phyloP scores from a whole-genome alignment of 2,113 vertebrate species.

The Triplophysa siluroides region DNA sequence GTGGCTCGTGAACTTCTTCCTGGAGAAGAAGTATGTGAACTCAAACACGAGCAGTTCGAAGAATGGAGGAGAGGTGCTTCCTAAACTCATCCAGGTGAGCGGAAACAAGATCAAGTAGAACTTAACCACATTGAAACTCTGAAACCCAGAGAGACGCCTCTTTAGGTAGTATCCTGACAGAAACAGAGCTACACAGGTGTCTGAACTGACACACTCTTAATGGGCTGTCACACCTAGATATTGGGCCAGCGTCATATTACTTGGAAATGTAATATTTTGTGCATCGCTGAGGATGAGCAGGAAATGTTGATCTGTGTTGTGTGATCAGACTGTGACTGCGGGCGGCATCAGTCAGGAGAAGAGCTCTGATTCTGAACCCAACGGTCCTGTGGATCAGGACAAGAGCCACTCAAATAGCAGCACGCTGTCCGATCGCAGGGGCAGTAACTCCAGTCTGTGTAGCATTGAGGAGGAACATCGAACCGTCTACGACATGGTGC shows the following conservation, averaged over 20 bases:
- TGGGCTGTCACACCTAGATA: no score
- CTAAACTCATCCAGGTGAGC: conserved; percentile 92
- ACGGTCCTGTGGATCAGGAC: conserved; percentile 75
- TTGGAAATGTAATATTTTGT: background rate
- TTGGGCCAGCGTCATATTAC: no score
- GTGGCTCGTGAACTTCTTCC: conserved; percentile 98
- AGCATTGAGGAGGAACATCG: conserved; percentile 94
- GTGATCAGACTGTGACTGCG: conserved; percentile 77
- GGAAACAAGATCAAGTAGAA: no score
- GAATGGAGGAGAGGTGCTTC: conserved; percentile 90
- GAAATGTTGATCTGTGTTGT: conserved; percentile 1
- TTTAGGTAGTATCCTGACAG: no score
- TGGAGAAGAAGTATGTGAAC: conserved; percentile 94
- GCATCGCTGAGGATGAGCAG: background rate
- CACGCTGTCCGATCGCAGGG: conserved; percentile 85
- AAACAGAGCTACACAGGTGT: no score
- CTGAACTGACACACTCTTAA: no score
- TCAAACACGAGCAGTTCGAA: conserved; percentile 81
- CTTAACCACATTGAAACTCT: no score
- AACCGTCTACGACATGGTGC: conserved; percentile 90
- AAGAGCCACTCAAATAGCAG: conserved; percentile 88
- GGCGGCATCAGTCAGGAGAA: conserved; percentile 80
- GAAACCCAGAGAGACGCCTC: no score
- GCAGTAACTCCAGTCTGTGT: conserved; percentile 90
- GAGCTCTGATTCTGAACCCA: conserved; percentile 69